Conservation (phyloP, 1,140 invertebrate species). For the Drosophila pandora region DNA sequence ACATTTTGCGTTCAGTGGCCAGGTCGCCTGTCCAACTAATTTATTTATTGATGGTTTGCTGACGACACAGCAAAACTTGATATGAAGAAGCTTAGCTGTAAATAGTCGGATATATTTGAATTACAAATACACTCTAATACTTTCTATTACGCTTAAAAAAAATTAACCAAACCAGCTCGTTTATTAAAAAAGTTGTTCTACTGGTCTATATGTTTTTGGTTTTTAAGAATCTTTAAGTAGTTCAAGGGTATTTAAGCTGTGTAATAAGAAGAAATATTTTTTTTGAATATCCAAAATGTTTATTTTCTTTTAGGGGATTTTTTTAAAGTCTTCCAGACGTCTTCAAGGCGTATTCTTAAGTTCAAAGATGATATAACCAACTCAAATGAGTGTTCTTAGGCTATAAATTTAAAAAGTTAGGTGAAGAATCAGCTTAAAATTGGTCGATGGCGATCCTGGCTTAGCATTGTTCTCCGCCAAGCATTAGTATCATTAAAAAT, state of each 20-base stretch:
- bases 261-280: no score
- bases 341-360: background rate
- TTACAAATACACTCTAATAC: background rate
- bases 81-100: slow-evolving; percentile 29
- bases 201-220: no score
- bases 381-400: background rate
- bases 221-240: no score
- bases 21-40: slow-evolving; percentile 18
- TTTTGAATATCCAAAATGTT: no score
- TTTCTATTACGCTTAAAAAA: no score
- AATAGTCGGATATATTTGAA: slow-evolving; percentile 5
- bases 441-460: background rate
- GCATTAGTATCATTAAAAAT: slow-evolving; percentile 40
- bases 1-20: slow-evolving; percentile 53
- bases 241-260: no score
- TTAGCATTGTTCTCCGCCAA: slow-evolving; percentile 9
- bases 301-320: no score
- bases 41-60: slow-evolving; percentile 51
- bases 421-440: background rate
- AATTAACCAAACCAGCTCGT: no score
- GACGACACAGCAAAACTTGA: slow-evolving; percentile 50
- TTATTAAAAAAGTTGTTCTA: no score
- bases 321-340: no score
- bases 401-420: background rate
- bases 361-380: background rate